Conservation (phyloP, 2,888 invertebrate genomes). For the Trachelus iudaicus region DNA sequence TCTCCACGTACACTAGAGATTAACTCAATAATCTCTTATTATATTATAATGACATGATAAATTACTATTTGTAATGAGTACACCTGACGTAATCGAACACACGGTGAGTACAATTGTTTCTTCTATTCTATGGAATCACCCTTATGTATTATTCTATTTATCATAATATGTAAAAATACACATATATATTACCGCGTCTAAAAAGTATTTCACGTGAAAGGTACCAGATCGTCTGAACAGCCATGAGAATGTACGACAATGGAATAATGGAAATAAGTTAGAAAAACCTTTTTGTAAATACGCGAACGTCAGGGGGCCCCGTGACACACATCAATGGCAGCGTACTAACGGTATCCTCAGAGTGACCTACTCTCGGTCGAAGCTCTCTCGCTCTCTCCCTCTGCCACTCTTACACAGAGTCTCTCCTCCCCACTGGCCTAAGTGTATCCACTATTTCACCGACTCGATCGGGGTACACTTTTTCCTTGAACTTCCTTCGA, state of each 20-base stretch:
- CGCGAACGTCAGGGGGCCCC: slow-evolving; percentile 40
- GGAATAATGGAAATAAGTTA: background rate
- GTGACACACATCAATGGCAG: slow-evolving; percentile 63
- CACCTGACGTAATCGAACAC: background rate
- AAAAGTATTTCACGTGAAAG: background rate
- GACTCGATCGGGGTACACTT: slow-evolving; percentile 40
- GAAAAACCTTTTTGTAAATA: slow-evolving; percentile 9
- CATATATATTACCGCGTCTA: background rate
- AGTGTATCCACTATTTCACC: slow-evolving; percentile 24
- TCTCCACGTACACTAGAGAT: background rate
- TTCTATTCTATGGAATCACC: no score
- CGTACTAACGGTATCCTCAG: slow-evolving; percentile 58
- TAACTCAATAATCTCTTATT: background rate
- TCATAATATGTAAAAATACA: no score
- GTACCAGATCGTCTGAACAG: background rate
- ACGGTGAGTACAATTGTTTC: no score
- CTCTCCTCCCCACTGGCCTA: slow-evolving; percentile 10
- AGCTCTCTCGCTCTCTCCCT: slow-evolving; percentile 18
- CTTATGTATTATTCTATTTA: no score
- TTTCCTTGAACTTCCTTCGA: slow-evolving; percentile 42
- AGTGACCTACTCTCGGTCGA: slow-evolving; percentile 58
- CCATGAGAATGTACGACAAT: background rate
- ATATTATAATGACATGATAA: background rate
- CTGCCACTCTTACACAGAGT: background rate
- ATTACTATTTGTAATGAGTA: background rate